Evolutionary conservation across 2,888 invertebrate species (phyloP), one percentile per base, ranked within the genome.

Genomic region (Agonum fuliginosum): DNA sequence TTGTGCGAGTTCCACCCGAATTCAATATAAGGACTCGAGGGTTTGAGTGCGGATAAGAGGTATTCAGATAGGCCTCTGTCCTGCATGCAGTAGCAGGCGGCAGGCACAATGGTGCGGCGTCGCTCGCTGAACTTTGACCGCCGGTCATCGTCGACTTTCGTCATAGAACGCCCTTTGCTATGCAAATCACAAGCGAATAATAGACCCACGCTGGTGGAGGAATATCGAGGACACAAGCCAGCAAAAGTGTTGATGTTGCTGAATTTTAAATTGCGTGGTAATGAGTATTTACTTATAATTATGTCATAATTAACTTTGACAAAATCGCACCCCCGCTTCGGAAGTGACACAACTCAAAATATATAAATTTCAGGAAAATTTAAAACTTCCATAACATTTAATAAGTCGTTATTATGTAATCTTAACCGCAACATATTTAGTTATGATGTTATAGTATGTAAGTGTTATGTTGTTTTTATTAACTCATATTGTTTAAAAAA

Each of bases 1-100:
- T 54, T n/a, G n/a, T n/a, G n/a, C n/a, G n/a, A n/a, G n/a, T n/a
- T 14, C 46, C 17, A 46, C 54, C 58, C 58, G 24, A 43, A 41
- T 74, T 65, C 74, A 74, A 74, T 74, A 74, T 65, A 65, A 74
- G 65, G 74, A 74, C 65, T 62, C 54, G 65, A 62, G 67, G 67
- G 67, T 30, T 62, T 12, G 58, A 62, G 58, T 62, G 58, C 30
- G 58, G 58, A 62, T 62, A 62, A 62, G 58, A 62, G 58, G 41
- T 22, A 67, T 67, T 74, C 62, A 27, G 46, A 43, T 62, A 62
- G 58, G 43, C 41, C 17, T n/a, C 3, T 17, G 46, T 10, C n/a
- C n/a, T 24, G 27, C 58, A 30, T 62, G 30, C 58, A 62, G 30
- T 62, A 17, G n/a, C n/a, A n/a, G n/a, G n/a, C n/a, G n/a, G n/a